Conservation (phyloP, 1,140 invertebrate species). For the Orius insidiosus region DNA sequence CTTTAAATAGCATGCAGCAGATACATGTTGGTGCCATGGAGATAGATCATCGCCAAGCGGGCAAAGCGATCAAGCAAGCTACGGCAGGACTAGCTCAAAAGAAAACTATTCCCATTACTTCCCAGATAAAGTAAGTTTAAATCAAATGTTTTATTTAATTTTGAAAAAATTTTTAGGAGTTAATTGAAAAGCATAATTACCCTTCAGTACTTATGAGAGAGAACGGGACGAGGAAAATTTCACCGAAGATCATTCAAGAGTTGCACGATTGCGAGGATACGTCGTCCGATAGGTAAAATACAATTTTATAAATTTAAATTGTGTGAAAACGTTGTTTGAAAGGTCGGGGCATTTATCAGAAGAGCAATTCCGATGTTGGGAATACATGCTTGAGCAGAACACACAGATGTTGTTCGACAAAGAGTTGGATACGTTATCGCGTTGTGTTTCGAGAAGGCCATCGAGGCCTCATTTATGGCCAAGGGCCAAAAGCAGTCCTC, state of each 20-base stretch:
- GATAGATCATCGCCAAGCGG: slow-evolving; percentile 65
- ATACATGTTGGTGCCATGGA: slow-evolving; percentile 21
- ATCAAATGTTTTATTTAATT: slow-evolving; percentile 6
- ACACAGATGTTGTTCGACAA: slow-evolving; percentile 75
- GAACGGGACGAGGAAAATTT: slow-evolving; percentile 24
- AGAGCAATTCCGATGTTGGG: slow-evolving; percentile 81
- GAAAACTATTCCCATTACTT: slow-evolving; percentile 25
- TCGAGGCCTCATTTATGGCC: slow-evolving; percentile 18
- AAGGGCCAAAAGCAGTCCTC: slow-evolving; percentile 19
- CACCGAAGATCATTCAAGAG: slow-evolving; percentile 16
- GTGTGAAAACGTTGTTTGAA: not conserved
- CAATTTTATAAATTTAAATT: not conserved
- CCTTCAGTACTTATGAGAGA: slow-evolving; percentile 28
- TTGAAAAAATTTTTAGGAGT: not conserved
- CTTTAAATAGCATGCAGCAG: not conserved
- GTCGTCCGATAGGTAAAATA: slow-evolving; percentile 28
- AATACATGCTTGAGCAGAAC: slow-evolving; percentile 82
- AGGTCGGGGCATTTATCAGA: slow-evolving; percentile 37
- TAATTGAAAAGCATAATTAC: slow-evolving; percentile 11
- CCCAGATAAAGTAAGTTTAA: slow-evolving; percentile 21
- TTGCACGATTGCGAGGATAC: slow-evolving; percentile 33
- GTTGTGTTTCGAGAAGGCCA: slow-evolving; percentile 33
- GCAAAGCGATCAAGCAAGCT: slow-evolving; percentile 54
- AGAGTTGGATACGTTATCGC: slow-evolving; percentile 63
- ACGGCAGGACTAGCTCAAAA: slow-evolving; percentile 23